Base-by-base conservation (phyloP, 92 coral and sea anemone genomes). In the Blastomussa wellsi region DNA sequence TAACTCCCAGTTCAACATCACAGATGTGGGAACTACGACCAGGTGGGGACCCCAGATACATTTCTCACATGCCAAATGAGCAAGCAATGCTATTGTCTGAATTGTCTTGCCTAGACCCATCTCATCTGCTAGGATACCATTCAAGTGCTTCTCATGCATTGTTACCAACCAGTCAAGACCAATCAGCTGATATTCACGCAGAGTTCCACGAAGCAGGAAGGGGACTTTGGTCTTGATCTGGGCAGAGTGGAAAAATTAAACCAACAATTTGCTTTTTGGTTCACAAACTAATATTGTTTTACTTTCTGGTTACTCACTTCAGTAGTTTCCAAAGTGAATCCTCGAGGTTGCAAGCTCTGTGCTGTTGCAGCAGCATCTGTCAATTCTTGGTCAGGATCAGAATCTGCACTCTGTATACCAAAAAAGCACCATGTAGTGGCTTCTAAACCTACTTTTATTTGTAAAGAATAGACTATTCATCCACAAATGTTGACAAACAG, bases 301-400 rank as follows among this genome's bases (percentile, higher is more conserved):
- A n/a, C 22, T 13, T 65, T 0, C 39, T 68, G 33, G 5, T 36
- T 70, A 5, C 98, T 89, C 60, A 96, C 98, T 79, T 94, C 89
- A 57, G 99, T 93, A 14, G 99, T 97, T 83, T 97, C 99, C 29
- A 97, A 71, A 28, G 99, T 97, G 72, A 93, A 97, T 35, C 99
- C 99, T 77, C 91, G 95, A 49, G 99, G 99, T 59, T 97, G 99
- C 26, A 97, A 86, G 79, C 99, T 97, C 89, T 97, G 98, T n/a
- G 99, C 99, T 67, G 99, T 97, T 29, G 99, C 99, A 64, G 99
- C 99, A 57, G 99, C 99, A 88, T 94, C 94, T 73, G 95, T 94
- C 64, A 97, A 90, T 39, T 93, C 91, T 72, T 94, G 95, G 90
- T 97, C 95, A 19, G 99, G 99, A 55, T 91, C 91, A 68, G 93